These are phyloP conservation scores for Apamea epomidion DNA, from an alignment of 2,888 invertebrate genomes.

Conservation along the genomic window DNA sequence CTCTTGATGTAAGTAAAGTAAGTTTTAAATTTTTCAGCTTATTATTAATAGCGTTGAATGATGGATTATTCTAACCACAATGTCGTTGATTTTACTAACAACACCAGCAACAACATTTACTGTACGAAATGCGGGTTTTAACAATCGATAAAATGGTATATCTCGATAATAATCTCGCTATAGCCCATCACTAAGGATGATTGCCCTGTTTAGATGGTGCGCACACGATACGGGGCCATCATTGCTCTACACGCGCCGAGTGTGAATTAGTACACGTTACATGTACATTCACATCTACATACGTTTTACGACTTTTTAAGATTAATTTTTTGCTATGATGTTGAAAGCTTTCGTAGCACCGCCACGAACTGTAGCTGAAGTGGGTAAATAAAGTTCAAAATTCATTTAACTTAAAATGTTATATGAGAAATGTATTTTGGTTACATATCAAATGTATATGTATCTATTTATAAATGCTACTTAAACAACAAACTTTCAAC, in stretches of 20 bases:
- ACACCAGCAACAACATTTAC: neutral
- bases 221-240: slow-evolving; percentile 57
- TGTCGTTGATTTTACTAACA: neutral
- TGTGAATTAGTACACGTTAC: slow-evolving; percentile 58
- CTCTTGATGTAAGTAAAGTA: neutral
- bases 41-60: neutral
- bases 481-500: slow-evolving; percentile 21
- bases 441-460: neutral
- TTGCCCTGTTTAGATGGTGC: slow-evolving; percentile 61
- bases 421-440: neutral
- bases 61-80: neutral
- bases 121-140: neutral
- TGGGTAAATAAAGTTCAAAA: neutral
- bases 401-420: neutral
- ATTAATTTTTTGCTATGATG: neutral
- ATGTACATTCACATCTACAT: slow-evolving; percentile 30
- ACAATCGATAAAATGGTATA: slow-evolving; percentile 22
- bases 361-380: neutral
- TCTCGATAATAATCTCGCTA: slow-evolving; percentile 43
- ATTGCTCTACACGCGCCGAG: slow-evolving; percentile 47
- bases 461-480: slow-evolving; percentile 16
- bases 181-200: slow-evolving; percentile 53
- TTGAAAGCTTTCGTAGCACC: slow-evolving; percentile 18
- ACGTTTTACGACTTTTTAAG: slow-evolving; percentile 34
- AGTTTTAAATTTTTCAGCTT: neutral